These are phyloP conservation scores for Eretmochelys imbricata DNA, from an alignment of 2,113 vertebrate genomes.

Conservation along the genomic window DNA sequence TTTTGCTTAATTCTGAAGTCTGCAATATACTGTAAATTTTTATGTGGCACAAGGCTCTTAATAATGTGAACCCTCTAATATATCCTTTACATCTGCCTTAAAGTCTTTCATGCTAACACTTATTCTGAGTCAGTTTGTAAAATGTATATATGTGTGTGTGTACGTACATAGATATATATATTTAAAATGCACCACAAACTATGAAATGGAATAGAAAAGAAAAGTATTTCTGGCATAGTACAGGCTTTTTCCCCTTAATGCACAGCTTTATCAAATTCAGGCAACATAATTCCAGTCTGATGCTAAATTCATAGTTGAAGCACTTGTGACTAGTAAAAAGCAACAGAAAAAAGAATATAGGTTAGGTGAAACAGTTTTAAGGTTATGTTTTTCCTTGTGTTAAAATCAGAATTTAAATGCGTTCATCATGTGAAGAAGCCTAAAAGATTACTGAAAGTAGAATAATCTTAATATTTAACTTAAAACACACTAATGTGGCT, in stretches of 20 bases:
- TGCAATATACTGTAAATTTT: neutral
- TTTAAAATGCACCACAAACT: neutral
- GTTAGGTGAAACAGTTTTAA: constrained; percentile 16
- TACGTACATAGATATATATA: neutral
- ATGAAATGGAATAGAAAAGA: constrained; percentile 24
- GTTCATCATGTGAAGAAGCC: constrained; percentile 21
- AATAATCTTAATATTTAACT: constrained; percentile 57
- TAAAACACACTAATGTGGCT: constrained; percentile 29
- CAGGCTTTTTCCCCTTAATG: constrained; percentile 15
- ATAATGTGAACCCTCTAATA: neutral
- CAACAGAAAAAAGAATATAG: constrained; percentile 18
- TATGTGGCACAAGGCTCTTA: neutral
- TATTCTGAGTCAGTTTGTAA: constrained; percentile 43
- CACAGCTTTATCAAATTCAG: constrained; percentile 48
- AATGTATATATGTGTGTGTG: neutral
- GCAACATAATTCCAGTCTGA: constrained; percentile 48
- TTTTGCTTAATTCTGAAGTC: neutral
- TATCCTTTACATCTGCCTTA: neutral
- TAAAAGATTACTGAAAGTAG: constrained; percentile 50
- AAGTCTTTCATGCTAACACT: neutral
- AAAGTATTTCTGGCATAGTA: neutral
- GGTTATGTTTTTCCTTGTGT: constrained; percentile 19
- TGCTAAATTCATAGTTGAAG: neutral
- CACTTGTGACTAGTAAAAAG: neutral
- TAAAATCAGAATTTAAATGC: constrained; percentile 43